Percentiles rank a stretch among this genome's conserved stretches.
Conservation (phyloP, 2,113 vertebrate genomes). For the Chaetodon auriga region DNA sequence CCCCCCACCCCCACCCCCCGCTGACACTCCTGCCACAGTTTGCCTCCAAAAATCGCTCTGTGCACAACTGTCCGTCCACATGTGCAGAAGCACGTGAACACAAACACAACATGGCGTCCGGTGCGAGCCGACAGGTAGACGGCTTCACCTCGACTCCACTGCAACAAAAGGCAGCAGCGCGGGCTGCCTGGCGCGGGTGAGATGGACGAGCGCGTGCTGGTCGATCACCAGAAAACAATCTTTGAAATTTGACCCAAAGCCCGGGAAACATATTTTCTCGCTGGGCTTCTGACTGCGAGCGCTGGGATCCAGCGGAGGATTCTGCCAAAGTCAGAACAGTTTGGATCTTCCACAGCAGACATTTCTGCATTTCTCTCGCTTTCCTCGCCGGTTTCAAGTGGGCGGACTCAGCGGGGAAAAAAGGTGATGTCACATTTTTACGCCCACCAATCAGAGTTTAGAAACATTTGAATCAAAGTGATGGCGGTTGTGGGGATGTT, state of each 20-base stretch:
- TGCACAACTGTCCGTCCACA: constrained; percentile 21
- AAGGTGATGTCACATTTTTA: constrained; percentile 6
- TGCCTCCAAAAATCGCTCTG: constrained; percentile 44
- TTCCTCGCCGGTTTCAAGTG: not conserved
- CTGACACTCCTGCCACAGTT: constrained; percentile 15
- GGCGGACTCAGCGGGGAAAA: not conserved
- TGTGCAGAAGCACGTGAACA: constrained; percentile 10
- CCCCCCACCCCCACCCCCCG: not conserved
- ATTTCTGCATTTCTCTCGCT: not conserved
- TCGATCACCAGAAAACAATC: constrained; percentile 9
- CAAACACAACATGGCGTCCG: not conserved
- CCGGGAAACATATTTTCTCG: not conserved
- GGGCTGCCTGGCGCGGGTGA: not conserved
- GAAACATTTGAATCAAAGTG: constrained; percentile 9
- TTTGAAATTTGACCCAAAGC: constrained; percentile 4
- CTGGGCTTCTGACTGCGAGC: not conserved
- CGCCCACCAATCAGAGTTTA: not conserved
- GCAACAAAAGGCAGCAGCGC: constrained; percentile 8
- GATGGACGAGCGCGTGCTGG: not conserved
- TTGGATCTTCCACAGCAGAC: too few relatives aligned
- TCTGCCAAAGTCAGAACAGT: not conserved
- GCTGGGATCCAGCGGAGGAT: not conserved
- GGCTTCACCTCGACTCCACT: not conserved
- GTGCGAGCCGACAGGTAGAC: not conserved
- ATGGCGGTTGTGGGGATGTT: constrained; percentile 19